Base-by-base conservation (phyloP, 1,140 invertebrate genomes). In the Psilanteris sp. region DNA sequence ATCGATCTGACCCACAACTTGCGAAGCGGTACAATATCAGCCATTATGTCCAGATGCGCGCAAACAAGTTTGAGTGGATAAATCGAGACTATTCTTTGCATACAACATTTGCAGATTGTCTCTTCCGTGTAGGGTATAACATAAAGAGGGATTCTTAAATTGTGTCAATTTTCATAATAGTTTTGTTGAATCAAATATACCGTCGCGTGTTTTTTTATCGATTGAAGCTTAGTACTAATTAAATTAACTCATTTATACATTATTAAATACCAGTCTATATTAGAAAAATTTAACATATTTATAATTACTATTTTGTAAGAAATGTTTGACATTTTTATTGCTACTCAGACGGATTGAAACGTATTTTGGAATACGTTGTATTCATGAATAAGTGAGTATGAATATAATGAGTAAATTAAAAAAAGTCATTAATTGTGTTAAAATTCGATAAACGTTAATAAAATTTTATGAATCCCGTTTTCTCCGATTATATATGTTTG, bases 1-100 rank as follows among this genome's bases (percentile, higher is more conserved):
- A 76, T 76, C 73, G 66, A 66, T 76, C 59, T 76, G 66, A 76
- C 59, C 66, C 64, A 70, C 44, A 59, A 76, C 36, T 76, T 43
- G 46, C 50, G 34, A 50, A 54, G 50, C 66, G 36, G 52, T 62
- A 71, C 74, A 77, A 77, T 77, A 77, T 77, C 61, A 44, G 61
- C 74, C 52, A 76, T 76, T 76, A 76, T 76, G 52, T 70, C 44
- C 64, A 64, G 57, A 76, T 71, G 52, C 44, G 52, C 50, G 59
- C 54, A 66, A 52, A 67, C 61, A 76, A 73, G 18, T 66, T 61
- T 43, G 66, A 70, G 66, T 70, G 66, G 73, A 76, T 70, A 70
- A 75, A 68, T 68, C 64, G 50, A 64, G 48, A 64, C 55, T 52
- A 75, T 68, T 70, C 62, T 75, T 70, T 14, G 22, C 27, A 29